These are phyloP conservation scores for Zootermopsis nevadensis DNA, from an alignment of 2,888 invertebrate species.

Conservation along the genomic window DNA sequence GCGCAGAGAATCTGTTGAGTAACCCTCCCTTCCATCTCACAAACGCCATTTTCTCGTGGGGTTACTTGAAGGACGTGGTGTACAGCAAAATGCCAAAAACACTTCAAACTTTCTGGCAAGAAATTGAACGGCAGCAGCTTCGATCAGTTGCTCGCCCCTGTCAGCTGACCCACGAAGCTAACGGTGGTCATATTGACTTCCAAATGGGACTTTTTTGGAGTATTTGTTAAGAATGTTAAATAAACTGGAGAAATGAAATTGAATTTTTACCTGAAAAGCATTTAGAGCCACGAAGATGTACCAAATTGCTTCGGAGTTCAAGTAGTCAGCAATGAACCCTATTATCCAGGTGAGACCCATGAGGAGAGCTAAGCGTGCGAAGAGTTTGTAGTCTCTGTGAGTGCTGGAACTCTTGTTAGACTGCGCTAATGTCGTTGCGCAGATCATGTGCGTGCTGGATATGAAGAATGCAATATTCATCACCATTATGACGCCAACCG, in stretches of 20 bases:
- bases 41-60: too few relatives aligned
- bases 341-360: constrained; percentile 18
- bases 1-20: too few relatives aligned
- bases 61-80: too few relatives aligned
- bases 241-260: not conserved
- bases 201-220: too few relatives aligned
- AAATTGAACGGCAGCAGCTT: too few relatives aligned
- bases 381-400: constrained; percentile 7
- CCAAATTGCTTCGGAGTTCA: not conserved
- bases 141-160: too few relatives aligned
- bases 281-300: constrained; percentile 3
- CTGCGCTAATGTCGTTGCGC: not conserved
- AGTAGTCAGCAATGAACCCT: not conserved
- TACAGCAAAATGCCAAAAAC: too few relatives aligned
- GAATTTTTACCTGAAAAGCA: constrained; percentile 4
- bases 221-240: too few relatives aligned
- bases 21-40: too few relatives aligned
- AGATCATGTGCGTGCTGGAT: not conserved
- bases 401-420: not conserved
- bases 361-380: constrained; percentile 1
- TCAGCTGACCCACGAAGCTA: too few relatives aligned
- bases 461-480: not conserved
- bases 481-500: not conserved
- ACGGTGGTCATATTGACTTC: too few relatives aligned
- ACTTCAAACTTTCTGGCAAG: too few relatives aligned